Percentiles rank a stretch among this genome's conserved stretches.
Conservation (phyloP, 2,797 vertebrate species). For the Manis pentadactyla region DNA sequence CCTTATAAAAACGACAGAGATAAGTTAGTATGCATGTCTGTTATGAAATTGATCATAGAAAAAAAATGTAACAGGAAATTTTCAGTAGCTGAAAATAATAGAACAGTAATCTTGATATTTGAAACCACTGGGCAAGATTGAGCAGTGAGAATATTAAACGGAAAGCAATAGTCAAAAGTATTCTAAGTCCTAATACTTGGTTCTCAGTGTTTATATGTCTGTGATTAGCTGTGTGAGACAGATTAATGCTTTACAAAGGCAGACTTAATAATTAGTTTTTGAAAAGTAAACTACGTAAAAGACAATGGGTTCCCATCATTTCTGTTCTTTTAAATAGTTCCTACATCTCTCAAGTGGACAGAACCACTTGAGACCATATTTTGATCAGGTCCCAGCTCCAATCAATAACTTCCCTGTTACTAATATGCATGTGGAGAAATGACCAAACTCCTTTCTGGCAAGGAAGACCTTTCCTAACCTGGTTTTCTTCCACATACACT, state of each 20-base stretch:
- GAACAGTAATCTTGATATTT: not conserved
- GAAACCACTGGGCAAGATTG: not conserved
- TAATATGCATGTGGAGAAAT: not conserved
- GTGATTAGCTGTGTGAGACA: not conserved
- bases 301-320: not conserved
- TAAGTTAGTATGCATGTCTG: not conserved
- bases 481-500: not conserved
- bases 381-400: not conserved
- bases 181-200: not conserved
- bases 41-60: not conserved
- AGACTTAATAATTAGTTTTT: not conserved
- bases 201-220: not conserved
- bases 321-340: not conserved
- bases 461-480: not conserved
- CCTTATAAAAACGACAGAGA: not conserved
- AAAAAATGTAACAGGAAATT: not conserved
- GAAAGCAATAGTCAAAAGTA: not conserved
- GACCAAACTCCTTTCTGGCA: not conserved
- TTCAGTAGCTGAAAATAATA: not conserved
- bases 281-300: not conserved
- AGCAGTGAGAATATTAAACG: not conserved
- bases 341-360: not conserved
- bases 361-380: not conserved
- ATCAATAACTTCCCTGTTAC: accelerated
- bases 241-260: not conserved